A percentile compares a stretch with the other conserved stretches of the same genome.
phyloP scores from a whole-genome alignment of 2,888 invertebrate species.

The Melangyna quadrimaculata region DNA sequence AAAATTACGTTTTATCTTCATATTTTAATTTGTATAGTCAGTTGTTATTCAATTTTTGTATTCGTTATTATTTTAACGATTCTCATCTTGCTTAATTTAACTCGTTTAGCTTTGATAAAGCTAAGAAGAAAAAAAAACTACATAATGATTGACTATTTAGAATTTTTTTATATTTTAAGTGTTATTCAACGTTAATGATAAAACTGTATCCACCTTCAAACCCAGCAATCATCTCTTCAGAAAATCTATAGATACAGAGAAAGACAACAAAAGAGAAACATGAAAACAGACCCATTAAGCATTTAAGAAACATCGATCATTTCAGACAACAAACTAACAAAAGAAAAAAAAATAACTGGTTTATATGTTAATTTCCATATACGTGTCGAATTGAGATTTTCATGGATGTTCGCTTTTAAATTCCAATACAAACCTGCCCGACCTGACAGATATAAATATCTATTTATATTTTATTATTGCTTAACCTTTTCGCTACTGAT shows the following conservation, averaged over 20 bases:
- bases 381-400: slow-evolving; percentile 33
- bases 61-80: background rate
- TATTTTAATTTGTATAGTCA: background rate
- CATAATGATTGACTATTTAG: slow-evolving; percentile 6
- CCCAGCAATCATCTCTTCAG: background rate
- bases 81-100: background rate
- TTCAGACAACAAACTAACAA: background rate
- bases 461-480: background rate
- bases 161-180: background rate
- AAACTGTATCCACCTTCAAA: slow-evolving; percentile 25
- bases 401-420: slow-evolving; percentile 32
- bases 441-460: background rate
- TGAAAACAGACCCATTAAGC: slow-evolving; percentile 46
- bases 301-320: slow-evolving; percentile 48
- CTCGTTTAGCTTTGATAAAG: background rate
- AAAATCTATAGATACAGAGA: background rate
- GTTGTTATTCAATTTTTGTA: background rate
- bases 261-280: slow-evolving; percentile 1
- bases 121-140: background rate
- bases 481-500: slow-evolving; percentile 25
- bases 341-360: slow-evolving; percentile 19
- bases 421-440: slow-evolving; percentile 41
- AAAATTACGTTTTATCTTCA: background rate
- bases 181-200: slow-evolving; percentile 15
- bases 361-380: slow-evolving; percentile 33